phyloP scores from a whole-genome alignment of 2,888 invertebrate species.

The Drosophila recens region DNA sequence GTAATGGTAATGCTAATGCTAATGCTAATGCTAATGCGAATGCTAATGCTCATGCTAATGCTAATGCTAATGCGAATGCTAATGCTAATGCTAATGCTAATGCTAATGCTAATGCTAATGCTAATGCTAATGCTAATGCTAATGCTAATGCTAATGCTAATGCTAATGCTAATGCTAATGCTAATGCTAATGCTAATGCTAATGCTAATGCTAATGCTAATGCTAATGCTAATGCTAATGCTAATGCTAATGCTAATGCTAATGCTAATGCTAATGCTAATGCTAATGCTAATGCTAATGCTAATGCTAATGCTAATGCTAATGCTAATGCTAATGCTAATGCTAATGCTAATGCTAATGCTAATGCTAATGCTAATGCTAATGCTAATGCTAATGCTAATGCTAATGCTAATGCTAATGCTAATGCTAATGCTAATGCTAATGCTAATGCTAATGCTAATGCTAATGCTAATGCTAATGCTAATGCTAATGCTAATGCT shows the following conservation, averaged over 20 bases:
- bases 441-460: background rate
- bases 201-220: slow-evolving; percentile 9
- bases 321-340: background rate
- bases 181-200: slow-evolving; percentile 4
- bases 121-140: background rate
- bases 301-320: slow-evolving; percentile 6
- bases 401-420: slow-evolving; percentile 16
- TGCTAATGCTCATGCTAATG: slow-evolving; percentile 2
- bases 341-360: background rate
- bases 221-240: background rate
- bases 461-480: background rate
- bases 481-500: slow-evolving; percentile 4
- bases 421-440: background rate
- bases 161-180: slow-evolving; percentile 6
- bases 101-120: slow-evolving; percentile 3
- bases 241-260: slow-evolving; percentile 7
- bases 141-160: slow-evolving; percentile 6
- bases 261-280: slow-evolving; percentile 20
- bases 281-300: slow-evolving; percentile 1
- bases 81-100: slow-evolving; percentile 8
- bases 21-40: slow-evolving; percentile 3
- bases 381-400: slow-evolving; percentile 1
- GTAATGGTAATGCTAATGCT: background rate
- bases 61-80: slow-evolving; percentile 8
- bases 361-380: background rate